These are phyloP conservation scores for Drosophila conformis DNA, from an alignment of 2,888 invertebrate genomes.

Conservation along the genomic window DNA sequence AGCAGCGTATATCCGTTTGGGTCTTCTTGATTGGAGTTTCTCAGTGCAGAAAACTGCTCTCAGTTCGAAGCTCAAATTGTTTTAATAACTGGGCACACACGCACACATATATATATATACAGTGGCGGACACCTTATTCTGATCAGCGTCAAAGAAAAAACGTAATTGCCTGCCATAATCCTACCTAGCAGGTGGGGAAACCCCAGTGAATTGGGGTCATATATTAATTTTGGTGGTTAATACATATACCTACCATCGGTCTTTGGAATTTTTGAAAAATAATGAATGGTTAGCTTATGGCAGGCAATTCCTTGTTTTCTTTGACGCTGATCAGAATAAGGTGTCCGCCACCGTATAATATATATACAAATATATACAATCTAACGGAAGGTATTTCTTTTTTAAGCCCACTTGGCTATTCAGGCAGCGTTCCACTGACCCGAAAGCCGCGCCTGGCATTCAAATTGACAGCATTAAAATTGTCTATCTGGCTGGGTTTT, in stretches of 20 bases:
- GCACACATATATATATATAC: neutral
- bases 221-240: no score
- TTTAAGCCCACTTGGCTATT: constrained; percentile 59
- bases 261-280: no score
- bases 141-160: no score
- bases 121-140: no score
- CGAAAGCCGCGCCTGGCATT: constrained; percentile 63
- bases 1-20: constrained; percentile 60
- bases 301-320: no score
- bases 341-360: no score
- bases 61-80: constrained; percentile 19
- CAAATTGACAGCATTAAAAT: constrained; percentile 67
- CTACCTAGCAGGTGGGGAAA: no score
- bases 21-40: constrained; percentile 55
- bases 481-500: constrained; percentile 36
- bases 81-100: constrained; percentile 43
- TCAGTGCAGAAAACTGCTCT: neutral
- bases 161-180: no score
- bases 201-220: no score
- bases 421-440: constrained; percentile 51
- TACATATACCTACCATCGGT: no score
- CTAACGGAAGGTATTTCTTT: constrained; percentile 36
- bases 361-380: constrained; percentile 8
- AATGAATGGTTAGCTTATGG: no score
- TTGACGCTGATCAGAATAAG: no score